Percentiles rank a stretch among this genome's conserved stretches.
Evolutionary conservation across 2,888 invertebrate genomes (phyloP).

Genomic region (Empis stercorea): DNA sequence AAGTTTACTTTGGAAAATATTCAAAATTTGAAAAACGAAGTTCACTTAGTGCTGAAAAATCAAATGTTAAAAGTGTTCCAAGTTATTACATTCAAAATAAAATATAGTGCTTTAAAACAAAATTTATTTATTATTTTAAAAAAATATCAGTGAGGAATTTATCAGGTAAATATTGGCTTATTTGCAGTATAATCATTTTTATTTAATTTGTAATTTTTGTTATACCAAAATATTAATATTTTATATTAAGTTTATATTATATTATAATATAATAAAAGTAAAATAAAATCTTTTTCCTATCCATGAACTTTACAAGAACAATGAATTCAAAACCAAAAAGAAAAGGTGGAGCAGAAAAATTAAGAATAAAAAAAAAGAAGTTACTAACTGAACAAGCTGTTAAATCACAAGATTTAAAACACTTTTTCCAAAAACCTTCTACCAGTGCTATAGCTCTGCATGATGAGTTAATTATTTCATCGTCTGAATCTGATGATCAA

Average conservation of each 20-base stretch:
- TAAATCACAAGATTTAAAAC: conserved; percentile 2
- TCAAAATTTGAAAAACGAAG: too few relatives aligned
- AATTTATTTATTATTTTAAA: background rate
- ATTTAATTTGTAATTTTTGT: background rate
- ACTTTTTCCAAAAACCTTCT: conserved; percentile 3
- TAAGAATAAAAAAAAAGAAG: conserved; percentile 3
- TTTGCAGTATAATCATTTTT: background rate
- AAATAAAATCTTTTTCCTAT: background rate
- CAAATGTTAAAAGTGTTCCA: too few relatives aligned
- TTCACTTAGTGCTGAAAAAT: too few relatives aligned
- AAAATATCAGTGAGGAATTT: background rate
- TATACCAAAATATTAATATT: background rate
- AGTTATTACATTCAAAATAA: background rate
- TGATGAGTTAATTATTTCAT: conserved; percentile 2
- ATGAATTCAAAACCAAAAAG: conserved; percentile 3
- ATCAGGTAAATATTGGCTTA: background rate
- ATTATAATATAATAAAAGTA: background rate
- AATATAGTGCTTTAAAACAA: background rate
- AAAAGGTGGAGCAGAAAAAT: conserved; percentile 4
- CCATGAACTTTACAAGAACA: background rate
- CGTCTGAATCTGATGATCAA: conserved; percentile 3
- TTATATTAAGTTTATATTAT: background rate
- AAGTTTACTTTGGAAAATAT: background rate
- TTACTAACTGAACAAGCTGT: background rate
- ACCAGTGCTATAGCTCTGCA: conserved; percentile 2